Base-by-base conservation (phyloP, 2,888 invertebrate species). In the Drosophila robusta region DNA sequence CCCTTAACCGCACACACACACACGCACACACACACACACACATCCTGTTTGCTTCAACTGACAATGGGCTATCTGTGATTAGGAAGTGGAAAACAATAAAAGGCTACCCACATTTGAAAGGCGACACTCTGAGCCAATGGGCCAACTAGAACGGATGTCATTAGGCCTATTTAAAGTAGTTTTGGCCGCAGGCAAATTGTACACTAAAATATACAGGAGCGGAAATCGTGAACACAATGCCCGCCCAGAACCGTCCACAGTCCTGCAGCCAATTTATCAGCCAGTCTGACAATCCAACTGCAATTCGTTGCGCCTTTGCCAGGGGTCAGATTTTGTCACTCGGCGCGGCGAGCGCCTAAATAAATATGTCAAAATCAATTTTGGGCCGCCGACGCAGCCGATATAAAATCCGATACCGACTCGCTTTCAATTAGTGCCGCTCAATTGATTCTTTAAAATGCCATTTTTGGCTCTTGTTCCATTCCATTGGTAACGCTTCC, bases 1-100 rank as follows among this genome's bases (percentile, higher is more conserved):
- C 87, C 87, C 87, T 85, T 84, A 87, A 78, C 75, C 71, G 49
- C 77, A 76, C 47, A 70, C 64, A 70, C 66, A 55, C 18, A 29
- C 29, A 8, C 29, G 45, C 24, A 70, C 61, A 44, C 34, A 46
- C 36, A 55, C 54, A 52, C 45, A 71, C 42, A 66, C 58, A 71
- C 70, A 72, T 75, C 77, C 82, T 72, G 70, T 70, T 70, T 72
- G 67, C 62, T 66, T 36, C 36, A 42, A 42, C 57, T 66, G 58
- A 82, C 86, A 85, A 81, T 76, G 69, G 50, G 54, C 55, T 56
- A 75, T 78, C 84, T 80, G 18, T 89, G 90, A 89, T 89, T 90
- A 90, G 87, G 78, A 89, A 87, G 88, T 80, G 88, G 80, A 90
- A 89, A 90, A 87, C 89, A 89, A 89, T 87, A 84, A 87, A 84